Percentiles rank a stretch among this genome's conserved stretches.
Evolutionary conservation across 2,888 invertebrate genomes (phyloP).

Genomic region (Adineta ricciae): DNA sequence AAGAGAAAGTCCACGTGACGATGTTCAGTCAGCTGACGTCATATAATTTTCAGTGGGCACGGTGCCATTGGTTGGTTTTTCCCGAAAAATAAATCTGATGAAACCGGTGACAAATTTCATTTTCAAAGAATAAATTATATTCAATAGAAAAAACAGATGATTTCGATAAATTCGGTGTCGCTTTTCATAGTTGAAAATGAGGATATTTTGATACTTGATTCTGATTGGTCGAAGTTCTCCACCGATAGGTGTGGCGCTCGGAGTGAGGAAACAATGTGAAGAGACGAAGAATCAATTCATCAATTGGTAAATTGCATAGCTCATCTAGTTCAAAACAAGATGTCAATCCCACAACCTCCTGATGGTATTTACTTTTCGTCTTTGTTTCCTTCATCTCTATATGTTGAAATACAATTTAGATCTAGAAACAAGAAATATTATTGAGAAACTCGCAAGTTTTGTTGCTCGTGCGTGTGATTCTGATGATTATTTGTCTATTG

Average conservation of each 20-base stretch:
- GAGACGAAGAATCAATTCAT: neutral
- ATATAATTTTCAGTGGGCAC: neutral
- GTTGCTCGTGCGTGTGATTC: slow-evolving; percentile 61
- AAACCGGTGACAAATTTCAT: neutral
- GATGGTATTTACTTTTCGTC: slow-evolving; percentile 17
- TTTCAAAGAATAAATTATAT: neutral
- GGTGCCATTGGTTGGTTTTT: neutral
- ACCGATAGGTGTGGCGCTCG: neutral
- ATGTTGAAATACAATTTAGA: slow-evolving; percentile 53
- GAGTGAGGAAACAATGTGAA: neutral
- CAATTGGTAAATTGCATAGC: neutral
- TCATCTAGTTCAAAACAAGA: neutral
- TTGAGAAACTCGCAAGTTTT: slow-evolving; percentile 95
- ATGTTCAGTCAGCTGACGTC: neutral
- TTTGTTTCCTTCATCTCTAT: neutral
- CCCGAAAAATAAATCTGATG: neutral
- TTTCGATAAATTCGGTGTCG: neutral
- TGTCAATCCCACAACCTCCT: slow-evolving; percentile 23
- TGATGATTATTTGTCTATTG: neutral
- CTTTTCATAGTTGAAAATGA: too few relatives aligned
- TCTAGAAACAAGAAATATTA: slow-evolving; percentile 85
- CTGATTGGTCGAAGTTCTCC: neutral
- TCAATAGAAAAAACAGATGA: neutral
- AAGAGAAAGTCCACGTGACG: neutral
- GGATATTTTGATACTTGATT: too few relatives aligned